Base-by-base conservation (phyloP, 1,140 invertebrate genomes). In the Panulirus ornatus region DNA sequence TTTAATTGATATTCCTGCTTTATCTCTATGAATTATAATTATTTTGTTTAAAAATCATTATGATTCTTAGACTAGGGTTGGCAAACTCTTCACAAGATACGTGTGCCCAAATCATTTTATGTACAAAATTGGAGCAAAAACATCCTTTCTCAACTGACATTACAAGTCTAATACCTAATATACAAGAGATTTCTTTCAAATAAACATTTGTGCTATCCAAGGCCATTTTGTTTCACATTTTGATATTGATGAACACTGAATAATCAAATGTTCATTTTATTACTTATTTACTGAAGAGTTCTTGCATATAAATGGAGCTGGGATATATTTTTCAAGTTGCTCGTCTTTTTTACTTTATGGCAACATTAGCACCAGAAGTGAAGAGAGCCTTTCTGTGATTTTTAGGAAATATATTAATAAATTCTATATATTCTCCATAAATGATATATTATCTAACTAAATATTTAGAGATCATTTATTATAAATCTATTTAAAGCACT, bases 401-500 rank as follows among this genome's bases (percentile, higher is more conserved):
- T 89, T 75, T 75, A 40, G 5, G 63, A 58, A 71, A 89, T 89
- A 82, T 89, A 71, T 71, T 51, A 51, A 84, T 58, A 70, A 78
- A 58, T 83, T 47, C 75, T 79, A 70, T 88, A 63, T 42, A 63
- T 88, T 78, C 85, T 66, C 36, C 54, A 81, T 63, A 78, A 63
- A 84, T 83, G 71, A 75, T 86, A 86, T 30, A 76, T 38, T 63
- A 89, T 75, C 88, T 89, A 89, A 89, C 81, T 89, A 47, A 89
- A 79, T 83, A 89, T 75, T 89, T 83, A 83, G 88, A 89, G 88
- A 89, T 89, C 88, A 89, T 84, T 82, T 81, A 81, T 89, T 89
- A 89, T 88, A 89, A 89, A 89, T 84, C 78, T 89, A 89, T 58
- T 89, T 89, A 89, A 89, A 89, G 88, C 88, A 89, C 88, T 84